Evolutionary conservation across 2,888 invertebrate species (phyloP), one percentile per base, ranked within the genome.

Genomic region (Phrixothrix hirtus): DNA sequence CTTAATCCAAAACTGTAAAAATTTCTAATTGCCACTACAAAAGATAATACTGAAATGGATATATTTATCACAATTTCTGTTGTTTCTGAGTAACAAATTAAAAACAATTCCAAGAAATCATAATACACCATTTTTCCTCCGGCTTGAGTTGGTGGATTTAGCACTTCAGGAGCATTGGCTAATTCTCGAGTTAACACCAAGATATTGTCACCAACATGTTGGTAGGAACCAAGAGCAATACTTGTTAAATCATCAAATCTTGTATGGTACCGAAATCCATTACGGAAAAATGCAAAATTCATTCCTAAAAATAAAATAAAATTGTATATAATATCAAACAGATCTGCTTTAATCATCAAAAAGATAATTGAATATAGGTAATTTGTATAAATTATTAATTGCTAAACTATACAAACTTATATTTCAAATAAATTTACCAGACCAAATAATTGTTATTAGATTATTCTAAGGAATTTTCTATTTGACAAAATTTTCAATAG

Each of bases 221-320:
- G 86, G 55, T 83, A 79, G 29, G 82, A 80, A 10, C 84, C 84
- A 2, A 74, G 65, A 10, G 80, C 78, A 46, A 87, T 82, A 45
- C 70, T 69, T 6, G 70, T 63, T 45, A 79, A 77, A 26, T 75
- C 75, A 66, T 87, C 86, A 50, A 71, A 75, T 55, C 78, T 79
- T 1, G 86, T 86, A 64, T 86, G 86, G 65, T 86, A 86, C 1
- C 83, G 77, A 71, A 83, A 86, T 7, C 85, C 85, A 72, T 84
- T 30, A 25, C 30, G 35, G 10, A 16, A 12, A 30, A 48, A 48
- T 4, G 29, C 27, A 35, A 48, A 35, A 16, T 48, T 35, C 21
- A 36, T 27, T 12, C 46, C 46, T 46, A 38, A 46, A 25, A 31
- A 17, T 2, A 15, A 4, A 32, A 14, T 6, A 10, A 7, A 11